Conservation (phyloP, 2,113 vertebrate species). For the Lepus europaeus region DNA sequence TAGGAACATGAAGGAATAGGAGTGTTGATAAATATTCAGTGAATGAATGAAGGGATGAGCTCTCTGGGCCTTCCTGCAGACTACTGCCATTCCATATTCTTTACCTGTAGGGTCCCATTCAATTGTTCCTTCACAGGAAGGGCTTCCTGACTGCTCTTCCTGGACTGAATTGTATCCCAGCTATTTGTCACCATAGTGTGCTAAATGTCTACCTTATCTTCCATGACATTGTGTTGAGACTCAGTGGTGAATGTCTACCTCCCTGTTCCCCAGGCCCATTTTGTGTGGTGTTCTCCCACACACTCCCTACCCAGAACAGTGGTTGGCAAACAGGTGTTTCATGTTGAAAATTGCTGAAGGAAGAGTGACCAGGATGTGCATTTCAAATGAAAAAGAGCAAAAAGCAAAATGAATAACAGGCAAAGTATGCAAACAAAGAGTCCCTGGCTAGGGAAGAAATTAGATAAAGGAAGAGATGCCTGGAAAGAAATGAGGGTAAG, state of each 20-base stretch:
- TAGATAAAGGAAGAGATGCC: not conserved
- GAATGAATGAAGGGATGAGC: not conserved
- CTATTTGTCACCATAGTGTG: not conserved
- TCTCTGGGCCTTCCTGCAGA: not conserved
- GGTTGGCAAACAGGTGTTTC: not conserved
- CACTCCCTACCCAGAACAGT: not conserved
- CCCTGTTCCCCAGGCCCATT: not conserved
- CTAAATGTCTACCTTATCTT: not conserved
- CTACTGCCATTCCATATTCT: not conserved
- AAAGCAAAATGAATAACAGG: not conserved
- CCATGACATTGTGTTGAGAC: not conserved
- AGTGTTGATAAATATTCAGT: not conserved
- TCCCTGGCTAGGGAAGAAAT: not conserved
- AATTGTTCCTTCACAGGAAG: constrained; percentile 11
- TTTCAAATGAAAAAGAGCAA: not conserved
- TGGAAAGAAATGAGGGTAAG: not conserved
- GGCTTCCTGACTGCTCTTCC: not conserved
- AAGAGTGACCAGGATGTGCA: not conserved
- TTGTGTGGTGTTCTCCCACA: not conserved
- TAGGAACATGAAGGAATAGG: not conserved
- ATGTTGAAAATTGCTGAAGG: not conserved
- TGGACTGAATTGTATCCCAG: not conserved
- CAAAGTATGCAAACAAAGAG: not conserved
- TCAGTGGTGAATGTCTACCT: not conserved
- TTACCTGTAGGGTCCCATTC: not conserved